Percentiles rank a stretch among this genome's conserved stretches.
Conservation (phyloP, 1,140 invertebrate genomes). For the Aphelinus atriplicis region DNA sequence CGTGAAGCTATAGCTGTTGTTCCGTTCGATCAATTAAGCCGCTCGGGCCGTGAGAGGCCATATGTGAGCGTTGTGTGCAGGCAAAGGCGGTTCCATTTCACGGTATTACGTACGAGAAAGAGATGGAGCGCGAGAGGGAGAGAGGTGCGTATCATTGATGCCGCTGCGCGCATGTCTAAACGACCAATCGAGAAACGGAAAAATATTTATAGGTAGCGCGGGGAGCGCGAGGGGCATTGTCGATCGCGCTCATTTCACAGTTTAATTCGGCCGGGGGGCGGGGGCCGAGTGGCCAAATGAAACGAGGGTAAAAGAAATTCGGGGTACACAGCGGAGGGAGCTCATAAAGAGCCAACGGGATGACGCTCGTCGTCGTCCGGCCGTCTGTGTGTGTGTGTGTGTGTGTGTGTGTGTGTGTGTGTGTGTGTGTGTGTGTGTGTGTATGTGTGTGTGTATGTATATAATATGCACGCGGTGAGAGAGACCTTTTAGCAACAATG, state of each 20-base stretch:
- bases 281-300: not conserved
- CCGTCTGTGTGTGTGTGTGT: no score
- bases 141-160: not conserved
- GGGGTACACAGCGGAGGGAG: not conserved
- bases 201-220: not conserved
- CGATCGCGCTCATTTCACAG: constrained; percentile 32
- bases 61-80: no score
- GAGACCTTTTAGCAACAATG: not conserved
- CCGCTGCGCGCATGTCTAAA: no score
- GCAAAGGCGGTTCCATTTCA: constrained; percentile 5
- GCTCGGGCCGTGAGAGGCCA: no score
- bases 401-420: no score
- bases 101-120: not conserved
- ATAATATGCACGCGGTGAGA: not conserved
- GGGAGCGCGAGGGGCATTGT: not conserved
- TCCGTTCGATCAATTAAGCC: no score
- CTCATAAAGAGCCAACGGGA: constrained; percentile 28
- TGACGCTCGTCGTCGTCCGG: constrained; percentile 40
- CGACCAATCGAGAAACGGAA: constrained; percentile 5
- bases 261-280: constrained; percentile 18
- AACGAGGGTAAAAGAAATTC: not conserved
- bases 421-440: no score
- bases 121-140: not conserved
- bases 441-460: no score
- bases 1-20: no score